Evolutionary conservation across 2,888 invertebrate species (phyloP), one percentile per base, ranked within the genome.

Genomic region (Villa cingulata): DNA sequence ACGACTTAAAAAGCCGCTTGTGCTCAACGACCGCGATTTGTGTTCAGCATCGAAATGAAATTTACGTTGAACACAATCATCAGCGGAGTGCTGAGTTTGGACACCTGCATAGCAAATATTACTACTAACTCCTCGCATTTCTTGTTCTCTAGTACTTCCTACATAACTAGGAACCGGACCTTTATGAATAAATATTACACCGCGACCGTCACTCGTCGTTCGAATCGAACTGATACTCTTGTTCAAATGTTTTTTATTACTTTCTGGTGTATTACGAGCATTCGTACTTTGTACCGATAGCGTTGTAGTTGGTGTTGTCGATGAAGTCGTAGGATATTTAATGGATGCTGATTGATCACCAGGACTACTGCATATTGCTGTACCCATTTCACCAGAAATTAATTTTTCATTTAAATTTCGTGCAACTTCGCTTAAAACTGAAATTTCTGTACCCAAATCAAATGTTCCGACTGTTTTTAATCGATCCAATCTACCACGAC

Each of bases 391-490:
- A 27, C 51, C 51, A 10, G 47, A 46, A 32, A 51, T 51, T n/a
- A 54, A 46, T 44, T 53, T 48, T 44, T 53, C 51, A 44, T 54
- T 55, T 43, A 56, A 50, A 45, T 54, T 53, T 42, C 48, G 45
- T 19, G 55, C 53, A 18, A 54, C 54, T 39, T 54, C 53, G 40
- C 46, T 53, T 16, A 54, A 39, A 2, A 52, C 53, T 10, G 49
- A 52, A 50, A 56, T 51, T 51, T 56, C 56, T 17, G 51, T 51
- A 19, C 54, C 53, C 27, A 57, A 51, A 50, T 57, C 55, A 48
- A 57, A 55, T 43, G 57, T 57, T 12, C 57, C 57, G 37, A 57
- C 55, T 9, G 57, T 57, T 48, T 55, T 57, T 41, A 57, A 46
- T 17, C 57, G 50, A 49, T 55, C 54, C 42, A 57, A 54, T 29